Conservation (phyloP, 2,113 vertebrate genomes). For the Dasyprocta punctata region DNA sequence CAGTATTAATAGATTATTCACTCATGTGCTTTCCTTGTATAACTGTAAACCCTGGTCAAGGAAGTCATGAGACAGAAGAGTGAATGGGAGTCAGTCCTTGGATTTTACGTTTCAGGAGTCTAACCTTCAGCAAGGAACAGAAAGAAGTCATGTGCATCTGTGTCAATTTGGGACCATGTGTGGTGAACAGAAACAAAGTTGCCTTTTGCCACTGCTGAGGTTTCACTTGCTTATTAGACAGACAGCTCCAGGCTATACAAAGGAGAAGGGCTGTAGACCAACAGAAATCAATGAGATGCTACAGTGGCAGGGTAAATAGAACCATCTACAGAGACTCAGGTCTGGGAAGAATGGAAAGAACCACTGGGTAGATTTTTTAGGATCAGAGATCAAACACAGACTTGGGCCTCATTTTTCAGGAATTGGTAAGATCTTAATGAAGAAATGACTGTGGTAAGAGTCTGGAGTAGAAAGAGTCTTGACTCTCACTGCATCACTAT, state of each 20-base stretch:
- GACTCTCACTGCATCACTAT: background rate
- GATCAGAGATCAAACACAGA: background rate
- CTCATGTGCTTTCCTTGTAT: background rate
- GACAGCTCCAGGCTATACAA: background rate
- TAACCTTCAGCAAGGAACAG: background rate
- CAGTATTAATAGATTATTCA: background rate
- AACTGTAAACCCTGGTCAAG: background rate
- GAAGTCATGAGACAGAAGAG: background rate
- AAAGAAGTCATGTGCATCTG: background rate
- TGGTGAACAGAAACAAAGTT: background rate
- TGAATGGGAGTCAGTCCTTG: background rate
- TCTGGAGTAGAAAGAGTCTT: background rate
- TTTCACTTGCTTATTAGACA: background rate
- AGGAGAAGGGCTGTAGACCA: background rate
- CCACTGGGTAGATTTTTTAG: background rate
- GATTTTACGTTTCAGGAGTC: background rate
- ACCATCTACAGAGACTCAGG: accelerated
- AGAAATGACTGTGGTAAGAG: background rate
- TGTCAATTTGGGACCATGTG: background rate
- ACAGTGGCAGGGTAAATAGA: accelerated
- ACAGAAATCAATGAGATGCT: background rate
- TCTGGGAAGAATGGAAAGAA: background rate
- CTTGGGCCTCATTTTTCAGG: background rate
- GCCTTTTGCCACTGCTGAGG: background rate
- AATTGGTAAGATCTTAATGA: background rate